Conservation (phyloP, 2,888 invertebrate species). For the Heterodera filipjevi region DNA sequence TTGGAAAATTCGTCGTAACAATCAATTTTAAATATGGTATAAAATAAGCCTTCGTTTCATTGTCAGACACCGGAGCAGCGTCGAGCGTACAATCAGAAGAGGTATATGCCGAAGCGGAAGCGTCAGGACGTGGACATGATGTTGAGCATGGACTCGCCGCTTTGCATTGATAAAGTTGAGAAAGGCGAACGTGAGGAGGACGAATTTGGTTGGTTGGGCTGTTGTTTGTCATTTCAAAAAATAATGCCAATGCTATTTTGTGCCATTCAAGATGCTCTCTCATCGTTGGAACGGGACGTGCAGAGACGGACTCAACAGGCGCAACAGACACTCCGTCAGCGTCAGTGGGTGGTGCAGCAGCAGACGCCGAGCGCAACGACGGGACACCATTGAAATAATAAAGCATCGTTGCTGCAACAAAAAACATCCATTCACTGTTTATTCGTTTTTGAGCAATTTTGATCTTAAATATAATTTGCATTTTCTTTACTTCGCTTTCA, state of each 20-base stretch:
- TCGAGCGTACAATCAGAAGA: constrained; percentile 62
- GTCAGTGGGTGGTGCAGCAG: constrained; percentile 30
- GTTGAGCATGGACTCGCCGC: constrained; percentile 1
- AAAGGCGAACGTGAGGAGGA: constrained; percentile 42
- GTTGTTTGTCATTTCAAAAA: too few species aligned
- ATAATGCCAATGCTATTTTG: neutral
- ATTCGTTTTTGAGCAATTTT: neutral
- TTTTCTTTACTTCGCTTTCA: neutral
- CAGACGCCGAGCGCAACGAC: neutral
- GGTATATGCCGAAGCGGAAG: constrained; percentile 63
- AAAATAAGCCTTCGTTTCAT: too few species aligned
- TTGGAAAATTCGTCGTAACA: too few species aligned
- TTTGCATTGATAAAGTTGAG: constrained; percentile 17
- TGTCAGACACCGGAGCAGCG: constrained; percentile 60
- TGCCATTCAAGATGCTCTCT: constrained; percentile 47
- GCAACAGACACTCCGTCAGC: constrained; percentile 53
- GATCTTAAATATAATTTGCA: neutral
- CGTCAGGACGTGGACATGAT: constrained; percentile 39
- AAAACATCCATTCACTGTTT: neutral
- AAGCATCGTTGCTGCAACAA: neutral
- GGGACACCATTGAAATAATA: neutral
- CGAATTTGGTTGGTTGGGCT: constrained; percentile 43
- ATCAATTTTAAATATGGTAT: too few species aligned
- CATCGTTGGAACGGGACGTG: constrained; percentile 61
- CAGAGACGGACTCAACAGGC: constrained; percentile 62